Base-by-base conservation (phyloP, 2,113 vertebrate genomes). In the Mormyrus lacerda region DNA sequence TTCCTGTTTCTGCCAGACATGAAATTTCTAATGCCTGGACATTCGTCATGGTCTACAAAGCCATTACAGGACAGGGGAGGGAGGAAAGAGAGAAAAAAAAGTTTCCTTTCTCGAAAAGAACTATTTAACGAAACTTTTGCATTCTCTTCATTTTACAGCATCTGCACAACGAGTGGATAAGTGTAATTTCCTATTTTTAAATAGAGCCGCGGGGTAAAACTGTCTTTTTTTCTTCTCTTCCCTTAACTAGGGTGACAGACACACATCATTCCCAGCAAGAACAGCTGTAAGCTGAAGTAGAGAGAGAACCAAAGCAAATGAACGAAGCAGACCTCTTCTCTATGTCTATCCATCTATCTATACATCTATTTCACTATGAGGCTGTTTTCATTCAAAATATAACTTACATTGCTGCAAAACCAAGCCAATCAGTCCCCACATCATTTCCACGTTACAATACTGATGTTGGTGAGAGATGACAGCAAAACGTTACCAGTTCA, bases 1-100 rank as follows among this genome's bases (percentile, higher is more conserved):
- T 96, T 95, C 94, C 95, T 94, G 93, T 95, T 94, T 95, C 94
- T 95, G 94, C 94, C 93, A 93, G 92, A 95, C 95, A 95, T 94
- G 95, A 95, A 94, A 95, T 95, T 95, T 95, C 94, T 93, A 95
- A 95, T 95, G 94, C 93, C 92, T 93, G 94, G 91, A 94, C 93
- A 96, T 95, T 96, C 95, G 95, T 95, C 95, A 96, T 90, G 94
- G 95, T 90, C 94, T 93, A 93, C 92, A 94, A 93, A 94, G 93
- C 94, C 93, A 95, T 95, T 95, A 95, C 94, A 95, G 94, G 88
- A 84, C 42, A 88, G 27, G 50, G 85, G 89, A 55, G 39, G 19
- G 82, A n/a, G 76, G 31, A 69, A 31, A 27, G 61, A 5, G 51
- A 47, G 11, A 87, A 76, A 84, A 79, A 90, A 87, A 65, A 76